These are phyloP conservation scores for Brachionus angularis DNA, from an alignment of 1,140 invertebrate genomes.

Conservation along the genomic window DNA sequence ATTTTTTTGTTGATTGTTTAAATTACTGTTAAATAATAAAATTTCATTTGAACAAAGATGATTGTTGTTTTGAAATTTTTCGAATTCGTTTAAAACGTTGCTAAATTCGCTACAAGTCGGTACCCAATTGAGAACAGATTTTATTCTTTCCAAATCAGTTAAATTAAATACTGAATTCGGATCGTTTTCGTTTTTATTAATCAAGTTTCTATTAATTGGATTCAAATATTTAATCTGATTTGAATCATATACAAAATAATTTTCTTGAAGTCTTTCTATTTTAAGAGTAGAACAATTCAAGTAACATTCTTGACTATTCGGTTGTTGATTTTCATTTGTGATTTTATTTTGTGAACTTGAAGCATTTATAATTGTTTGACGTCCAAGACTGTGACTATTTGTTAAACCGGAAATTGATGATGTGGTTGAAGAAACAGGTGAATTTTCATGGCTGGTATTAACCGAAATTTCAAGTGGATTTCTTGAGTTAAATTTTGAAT, in stretches of 20 bases:
- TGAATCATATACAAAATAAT: constrained; percentile 24
- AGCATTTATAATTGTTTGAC: too few relatives aligned
- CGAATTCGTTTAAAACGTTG: constrained; percentile 10
- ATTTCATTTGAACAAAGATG: not conserved
- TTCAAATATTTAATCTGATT: not conserved
- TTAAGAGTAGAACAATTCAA: not conserved
- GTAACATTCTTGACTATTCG: not conserved
- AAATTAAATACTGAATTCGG: not conserved
- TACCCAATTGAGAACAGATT: constrained; percentile 8
- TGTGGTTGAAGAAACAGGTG: not conserved
- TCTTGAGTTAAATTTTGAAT: constrained; percentile 26
- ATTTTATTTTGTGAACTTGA: too few relatives aligned
- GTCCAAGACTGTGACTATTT: not conserved
- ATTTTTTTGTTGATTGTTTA: not conserved
- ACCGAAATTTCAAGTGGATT: constrained; percentile 27
- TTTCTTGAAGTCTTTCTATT: not conserved
- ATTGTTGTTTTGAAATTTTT: constrained; percentile 20
- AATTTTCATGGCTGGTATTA: constrained; percentile 10
- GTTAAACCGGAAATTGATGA: not conserved
- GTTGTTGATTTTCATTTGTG: not conserved
- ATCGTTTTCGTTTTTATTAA: not conserved
- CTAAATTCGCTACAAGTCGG: not conserved
- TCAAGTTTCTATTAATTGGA: not conserved
- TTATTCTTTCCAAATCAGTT: constrained; percentile 9
- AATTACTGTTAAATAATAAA: too few relatives aligned